These are phyloP conservation scores for Leptinotarsa tumamoca DNA, from an alignment of 2,888 invertebrate species.

Conservation along the genomic window DNA sequence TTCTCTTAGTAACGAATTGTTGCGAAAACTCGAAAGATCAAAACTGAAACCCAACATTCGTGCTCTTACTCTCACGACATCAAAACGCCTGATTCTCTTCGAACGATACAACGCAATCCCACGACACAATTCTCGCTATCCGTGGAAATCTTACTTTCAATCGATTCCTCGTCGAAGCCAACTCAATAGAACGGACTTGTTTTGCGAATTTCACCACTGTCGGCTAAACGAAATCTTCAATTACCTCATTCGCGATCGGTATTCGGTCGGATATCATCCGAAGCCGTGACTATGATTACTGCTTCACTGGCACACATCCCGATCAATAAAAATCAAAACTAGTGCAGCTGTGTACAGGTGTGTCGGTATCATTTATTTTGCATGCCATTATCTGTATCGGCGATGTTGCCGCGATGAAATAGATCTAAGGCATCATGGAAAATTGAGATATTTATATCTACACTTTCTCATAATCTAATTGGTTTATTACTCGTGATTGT, in stretches of 20 bases:
- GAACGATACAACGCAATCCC: not conserved
- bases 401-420: slow-evolving; percentile 25
- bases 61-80: not conserved
- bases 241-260: slow-evolving; percentile 6
- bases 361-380: slow-evolving; percentile 37
- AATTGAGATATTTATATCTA: not conserved
- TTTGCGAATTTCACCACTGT: slow-evolving; percentile 19
- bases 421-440: not conserved
- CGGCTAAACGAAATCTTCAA: slow-evolving; percentile 10
- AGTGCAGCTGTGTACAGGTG: slow-evolving; percentile 51
- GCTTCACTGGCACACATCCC: slow-evolving; percentile 40
- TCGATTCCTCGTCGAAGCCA: not conserved
- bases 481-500: no score
- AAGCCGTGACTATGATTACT: slow-evolving; percentile 25
- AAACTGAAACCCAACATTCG: no score
- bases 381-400: slow-evolving; percentile 28
- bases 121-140: slow-evolving; percentile 15
- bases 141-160: slow-evolving; percentile 5
- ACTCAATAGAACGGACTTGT: not conserved
- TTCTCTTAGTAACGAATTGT: no score
- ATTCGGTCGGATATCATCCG: slow-evolving; percentile 11
- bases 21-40: no score
- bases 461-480: no score
- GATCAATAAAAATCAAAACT: slow-evolving; percentile 45
- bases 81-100: not conserved